phyloP scores from a whole-genome alignment of 2,797 vertebrate genomes.

The Avahi laniger region DNA sequence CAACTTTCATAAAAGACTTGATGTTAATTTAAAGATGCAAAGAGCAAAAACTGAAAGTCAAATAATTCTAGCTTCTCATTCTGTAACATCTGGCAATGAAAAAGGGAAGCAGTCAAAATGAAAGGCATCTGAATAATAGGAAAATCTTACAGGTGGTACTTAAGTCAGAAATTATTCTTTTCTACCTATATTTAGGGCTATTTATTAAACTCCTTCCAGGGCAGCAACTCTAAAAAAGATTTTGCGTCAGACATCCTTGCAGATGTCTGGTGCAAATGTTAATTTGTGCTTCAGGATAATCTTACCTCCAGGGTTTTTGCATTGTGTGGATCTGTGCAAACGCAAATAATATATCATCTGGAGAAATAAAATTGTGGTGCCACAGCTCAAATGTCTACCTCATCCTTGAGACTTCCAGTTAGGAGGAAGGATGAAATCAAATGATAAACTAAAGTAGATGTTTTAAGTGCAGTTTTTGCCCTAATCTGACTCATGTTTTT shows the following conservation, averaged over 20 bases:
- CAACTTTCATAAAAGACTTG: neutral
- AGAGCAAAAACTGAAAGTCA: constrained; percentile 23
- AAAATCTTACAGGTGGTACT: neutral
- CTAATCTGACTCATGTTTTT: neutral
- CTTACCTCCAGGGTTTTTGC: neutral
- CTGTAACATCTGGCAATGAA: neutral
- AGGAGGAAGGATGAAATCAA: neutral
- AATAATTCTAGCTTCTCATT: constrained; percentile 6
- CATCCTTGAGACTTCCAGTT: neutral
- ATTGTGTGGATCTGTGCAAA: neutral
- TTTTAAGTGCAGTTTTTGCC: neutral
- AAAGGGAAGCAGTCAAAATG: neutral
- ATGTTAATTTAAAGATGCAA: neutral
- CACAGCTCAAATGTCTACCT: neutral
- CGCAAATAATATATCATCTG: neutral
- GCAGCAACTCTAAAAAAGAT: neutral
- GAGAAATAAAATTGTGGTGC: neutral
- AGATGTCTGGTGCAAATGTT: constrained; percentile 10
- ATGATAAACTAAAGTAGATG: neutral
- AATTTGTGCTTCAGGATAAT: constrained; percentile 29
- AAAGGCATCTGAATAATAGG: neutral
- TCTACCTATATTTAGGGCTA: constrained; percentile 15
- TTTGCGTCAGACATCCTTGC: neutral
- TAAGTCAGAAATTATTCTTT: neutral
- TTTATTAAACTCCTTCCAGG: constrained; percentile 44